phyloP scores from a whole-genome alignment of 2,888 invertebrate species.

The Eutolmus rufibarbis region DNA sequence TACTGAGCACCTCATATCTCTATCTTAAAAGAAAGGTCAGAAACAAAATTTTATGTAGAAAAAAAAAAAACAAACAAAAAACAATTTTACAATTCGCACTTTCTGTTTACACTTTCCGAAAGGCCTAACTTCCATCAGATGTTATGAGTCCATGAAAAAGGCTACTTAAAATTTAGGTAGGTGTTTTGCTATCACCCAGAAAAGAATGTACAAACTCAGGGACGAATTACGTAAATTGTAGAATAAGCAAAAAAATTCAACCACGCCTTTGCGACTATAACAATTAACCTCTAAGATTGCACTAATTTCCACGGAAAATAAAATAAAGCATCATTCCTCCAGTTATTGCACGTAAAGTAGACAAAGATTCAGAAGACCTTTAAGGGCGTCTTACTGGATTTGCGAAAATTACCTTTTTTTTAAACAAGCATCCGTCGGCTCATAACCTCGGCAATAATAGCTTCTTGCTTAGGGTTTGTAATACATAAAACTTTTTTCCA shows the following conservation, averaged over 20 bases:
- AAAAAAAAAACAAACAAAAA: neutral
- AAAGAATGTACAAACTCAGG: neutral
- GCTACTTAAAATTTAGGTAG: neutral
- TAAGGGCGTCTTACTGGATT: neutral
- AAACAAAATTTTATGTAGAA: neutral
- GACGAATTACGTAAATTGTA: neutral
- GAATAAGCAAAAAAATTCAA: neutral
- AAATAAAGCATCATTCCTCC: neutral
- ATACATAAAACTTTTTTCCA: neutral
- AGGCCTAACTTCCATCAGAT: neutral
- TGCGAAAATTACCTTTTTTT: neutral
- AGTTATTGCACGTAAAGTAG: neutral
- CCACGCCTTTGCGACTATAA: neutral
- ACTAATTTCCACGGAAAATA: neutral
- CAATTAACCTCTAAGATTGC: neutral
- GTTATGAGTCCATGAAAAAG: neutral
- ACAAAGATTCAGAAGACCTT: neutral
- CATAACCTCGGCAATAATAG: neutral
- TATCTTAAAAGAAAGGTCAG: neutral
- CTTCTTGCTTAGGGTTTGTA: neutral
- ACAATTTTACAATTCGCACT: neutral
- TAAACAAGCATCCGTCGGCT: neutral
- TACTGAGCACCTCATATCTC: neutral
- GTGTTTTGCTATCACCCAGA: neutral
- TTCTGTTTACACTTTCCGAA: neutral